Base-by-base conservation (phyloP, 2,888 invertebrate species). In the Rhimphoctona megacephalus region DNA sequence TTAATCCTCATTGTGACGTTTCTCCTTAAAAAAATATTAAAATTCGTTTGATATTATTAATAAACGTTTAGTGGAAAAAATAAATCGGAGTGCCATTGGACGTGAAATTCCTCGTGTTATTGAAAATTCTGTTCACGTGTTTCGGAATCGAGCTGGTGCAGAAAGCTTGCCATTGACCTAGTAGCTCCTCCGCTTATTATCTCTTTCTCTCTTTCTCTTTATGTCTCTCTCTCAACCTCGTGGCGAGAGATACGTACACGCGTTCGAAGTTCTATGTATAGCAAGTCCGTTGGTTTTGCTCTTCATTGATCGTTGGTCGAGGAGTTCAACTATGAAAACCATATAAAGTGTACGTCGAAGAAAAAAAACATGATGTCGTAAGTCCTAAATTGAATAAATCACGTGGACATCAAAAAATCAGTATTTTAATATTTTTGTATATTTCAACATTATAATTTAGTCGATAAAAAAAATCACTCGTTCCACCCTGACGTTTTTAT, bases 101-200 rank as follows among this genome's bases (percentile, higher is more conserved):
- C 25, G 66, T 8, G 52, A 52, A 78, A 78, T 54, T 67, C 22
- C 25, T 78, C 66, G 78, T 78, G 52, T 39, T 78, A 52, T 30
- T 57, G 4, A 25, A 49, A 46, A 83, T 86, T 76, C 83, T 49
- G 49, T 83, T 83, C 77, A 77, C 77, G 86, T 74, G 69, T 73
- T 80, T 84, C 52, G 39, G 54, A 73, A 83, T 64, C 76, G 76
- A 67, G 49, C 64, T 33, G 79, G 33, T 69, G 39, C 70, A 61
- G 36, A 69, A 81, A 25, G 66, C 79, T 88, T 85, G 88, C 88
- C 88, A 88, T 88, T 88, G 88, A 88, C 88, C 88, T 76, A 88
- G 82, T 84, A 70, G 66, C 74, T 78, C 25, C 66, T 49, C 64
- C 64, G 80, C 74, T 72, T 49, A 43, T 39, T 43, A 57, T 22